phyloP scores from a whole-genome alignment of 2,888 invertebrate genomes.

The Hemaris fuciformis region DNA sequence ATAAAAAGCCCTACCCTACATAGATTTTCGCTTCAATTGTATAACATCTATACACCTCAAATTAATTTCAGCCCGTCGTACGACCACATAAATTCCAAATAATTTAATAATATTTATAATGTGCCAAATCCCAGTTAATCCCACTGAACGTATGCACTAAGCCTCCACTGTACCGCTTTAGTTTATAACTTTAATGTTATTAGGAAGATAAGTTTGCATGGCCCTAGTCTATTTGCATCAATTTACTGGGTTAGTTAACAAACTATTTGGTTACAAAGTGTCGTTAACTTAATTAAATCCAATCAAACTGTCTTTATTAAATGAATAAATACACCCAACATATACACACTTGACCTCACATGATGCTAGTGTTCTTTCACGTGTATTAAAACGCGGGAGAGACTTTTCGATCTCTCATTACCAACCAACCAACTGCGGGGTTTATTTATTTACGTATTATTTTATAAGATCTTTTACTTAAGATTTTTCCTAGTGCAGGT shows the following conservation, averaged over 20 bases:
- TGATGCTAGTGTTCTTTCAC: no score
- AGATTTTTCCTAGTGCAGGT: no score
- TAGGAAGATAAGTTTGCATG: slow-evolving; percentile 12
- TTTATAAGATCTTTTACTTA: no score
- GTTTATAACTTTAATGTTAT: slow-evolving; percentile 15
- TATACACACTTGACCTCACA: no score
- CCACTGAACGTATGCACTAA: slow-evolving; percentile 2
- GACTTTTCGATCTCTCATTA: no score
- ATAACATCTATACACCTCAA: neutral
- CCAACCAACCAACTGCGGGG: no score
- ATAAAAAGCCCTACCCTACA: no score
- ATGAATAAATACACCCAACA: neutral
- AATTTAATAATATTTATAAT: neutral
- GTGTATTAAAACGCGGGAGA: no score
- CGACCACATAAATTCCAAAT: neutral
- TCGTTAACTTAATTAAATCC: neutral
- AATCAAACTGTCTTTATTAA: neutral
- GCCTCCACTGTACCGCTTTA: neutral
- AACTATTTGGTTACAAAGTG: neutral
- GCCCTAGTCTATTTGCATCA: neutral
- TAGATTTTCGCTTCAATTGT: neutral
- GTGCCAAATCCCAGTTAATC: neutral
- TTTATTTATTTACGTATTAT: no score
- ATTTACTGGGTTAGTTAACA: slow-evolving; percentile 2
- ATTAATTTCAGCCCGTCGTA: neutral